Conservation (phyloP, 2,113 vertebrate genomes). For the Phaetusa simplex region DNA sequence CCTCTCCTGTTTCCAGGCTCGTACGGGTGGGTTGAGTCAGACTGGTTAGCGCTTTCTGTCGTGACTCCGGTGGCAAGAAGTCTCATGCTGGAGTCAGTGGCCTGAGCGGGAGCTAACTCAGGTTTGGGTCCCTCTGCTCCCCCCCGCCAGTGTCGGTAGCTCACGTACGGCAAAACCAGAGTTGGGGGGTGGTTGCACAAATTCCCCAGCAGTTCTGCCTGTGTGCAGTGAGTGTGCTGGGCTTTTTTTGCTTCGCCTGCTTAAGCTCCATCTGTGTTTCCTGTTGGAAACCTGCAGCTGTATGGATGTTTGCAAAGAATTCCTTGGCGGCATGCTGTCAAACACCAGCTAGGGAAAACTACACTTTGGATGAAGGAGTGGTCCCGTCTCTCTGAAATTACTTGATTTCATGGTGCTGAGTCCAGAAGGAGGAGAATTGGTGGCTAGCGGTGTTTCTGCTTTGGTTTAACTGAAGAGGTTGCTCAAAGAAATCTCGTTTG, state of each 20-base stretch:
- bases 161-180: neutral
- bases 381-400: neutral
- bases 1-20: neutral
- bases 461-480: neutral
- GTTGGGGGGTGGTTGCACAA: neutral
- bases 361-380: neutral
- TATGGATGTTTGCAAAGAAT: neutral
- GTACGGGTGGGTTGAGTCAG: rapidly evolving
- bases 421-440: neutral
- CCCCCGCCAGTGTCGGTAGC: neutral
- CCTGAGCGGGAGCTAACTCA: neutral
- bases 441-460: neutral
- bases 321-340: neutral
- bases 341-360: neutral
- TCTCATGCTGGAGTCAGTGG: neutral
- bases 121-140: neutral
- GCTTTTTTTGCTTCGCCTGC: neutral
- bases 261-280: neutral
- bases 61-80: neutral
- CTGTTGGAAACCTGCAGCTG: neutral
- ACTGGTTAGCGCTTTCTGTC: neutral
- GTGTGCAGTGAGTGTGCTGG: neutral
- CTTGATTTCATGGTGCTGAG: neutral
- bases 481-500: neutral
- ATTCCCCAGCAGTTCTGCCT: neutral